phyloP scores from a whole-genome alignment of 2,888 invertebrate genomes.

The Marronus borbonicus region DNA sequence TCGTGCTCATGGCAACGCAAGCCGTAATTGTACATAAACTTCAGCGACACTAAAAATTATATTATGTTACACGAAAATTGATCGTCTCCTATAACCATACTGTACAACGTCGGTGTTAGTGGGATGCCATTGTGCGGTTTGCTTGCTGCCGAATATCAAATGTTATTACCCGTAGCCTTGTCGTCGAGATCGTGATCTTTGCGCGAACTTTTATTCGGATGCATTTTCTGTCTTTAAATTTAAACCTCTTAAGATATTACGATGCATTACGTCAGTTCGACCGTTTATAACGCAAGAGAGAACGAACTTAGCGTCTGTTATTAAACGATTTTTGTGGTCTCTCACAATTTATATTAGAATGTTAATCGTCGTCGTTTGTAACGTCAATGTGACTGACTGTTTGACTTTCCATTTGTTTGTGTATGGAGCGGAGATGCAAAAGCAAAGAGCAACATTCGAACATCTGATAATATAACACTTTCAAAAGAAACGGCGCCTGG shows the following conservation, averaged over 20 bases:
- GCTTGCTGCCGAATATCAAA: slow-evolving; percentile 1
- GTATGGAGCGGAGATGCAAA: background rate
- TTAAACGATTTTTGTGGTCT: slow-evolving; percentile 20
- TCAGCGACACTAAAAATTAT: background rate
- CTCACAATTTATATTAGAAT: slow-evolving; percentile 9
- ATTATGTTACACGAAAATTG: slow-evolving; percentile 14
- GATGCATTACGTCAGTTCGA: background rate
- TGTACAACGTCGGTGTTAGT: background rate
- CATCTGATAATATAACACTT: slow-evolving; percentile 1
- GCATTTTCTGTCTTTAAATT: background rate
- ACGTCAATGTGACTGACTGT: background rate
- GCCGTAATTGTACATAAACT: background rate
- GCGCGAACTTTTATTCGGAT: background rate
- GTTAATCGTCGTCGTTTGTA: slow-evolving; percentile 13
- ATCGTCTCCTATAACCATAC: background rate
- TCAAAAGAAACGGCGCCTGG: background rate
- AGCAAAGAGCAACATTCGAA: background rate
- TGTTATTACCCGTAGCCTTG: background rate
- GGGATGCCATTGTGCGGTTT: no score
- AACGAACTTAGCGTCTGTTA: slow-evolving; percentile 5
- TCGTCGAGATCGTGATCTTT: background rate
- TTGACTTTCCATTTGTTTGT: slow-evolving; percentile 11
- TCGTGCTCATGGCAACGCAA: no score
- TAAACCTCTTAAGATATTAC: slow-evolving; percentile 13
- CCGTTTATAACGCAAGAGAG: background rate